Conservation (phyloP, 2,113 vertebrate species). For the Vulpes lagopus region DNA sequence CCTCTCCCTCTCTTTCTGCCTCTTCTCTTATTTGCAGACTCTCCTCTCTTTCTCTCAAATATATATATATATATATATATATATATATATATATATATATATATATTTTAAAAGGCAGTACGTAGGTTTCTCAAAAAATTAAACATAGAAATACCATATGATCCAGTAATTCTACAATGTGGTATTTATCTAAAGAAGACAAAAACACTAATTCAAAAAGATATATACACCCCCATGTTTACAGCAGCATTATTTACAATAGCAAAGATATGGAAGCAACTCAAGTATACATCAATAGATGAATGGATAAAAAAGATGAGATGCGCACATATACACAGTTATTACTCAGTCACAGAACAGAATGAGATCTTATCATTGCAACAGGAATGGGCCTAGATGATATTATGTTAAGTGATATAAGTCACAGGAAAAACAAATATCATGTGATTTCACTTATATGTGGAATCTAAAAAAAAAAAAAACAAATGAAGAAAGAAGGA, state of each 20-base stretch:
- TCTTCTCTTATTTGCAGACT: not conserved
- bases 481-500: not conserved
- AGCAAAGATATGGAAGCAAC: too few relatives aligned
- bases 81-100: not conserved
- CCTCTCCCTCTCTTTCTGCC: not conserved
- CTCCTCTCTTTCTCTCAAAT: not conserved
- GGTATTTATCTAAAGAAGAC: not conserved
- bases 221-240: too few relatives aligned
- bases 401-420: too few relatives aligned
- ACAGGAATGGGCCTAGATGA: too few relatives aligned
- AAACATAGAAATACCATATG: not conserved
- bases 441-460: too few relatives aligned
- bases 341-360: not conserved
- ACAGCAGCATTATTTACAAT: too few relatives aligned
- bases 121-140: not conserved
- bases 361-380: too few relatives aligned
- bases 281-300: too few relatives aligned
- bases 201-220: not conserved
- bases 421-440: too few relatives aligned
- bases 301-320: too few relatives aligned
- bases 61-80: not conserved
- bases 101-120: not conserved
- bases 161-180: not conserved
- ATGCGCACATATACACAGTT: not conserved
- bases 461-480: too few relatives aligned